Base-by-base conservation (phyloP, 2,888 invertebrate species). In the Chymomyza caudatula region DNA sequence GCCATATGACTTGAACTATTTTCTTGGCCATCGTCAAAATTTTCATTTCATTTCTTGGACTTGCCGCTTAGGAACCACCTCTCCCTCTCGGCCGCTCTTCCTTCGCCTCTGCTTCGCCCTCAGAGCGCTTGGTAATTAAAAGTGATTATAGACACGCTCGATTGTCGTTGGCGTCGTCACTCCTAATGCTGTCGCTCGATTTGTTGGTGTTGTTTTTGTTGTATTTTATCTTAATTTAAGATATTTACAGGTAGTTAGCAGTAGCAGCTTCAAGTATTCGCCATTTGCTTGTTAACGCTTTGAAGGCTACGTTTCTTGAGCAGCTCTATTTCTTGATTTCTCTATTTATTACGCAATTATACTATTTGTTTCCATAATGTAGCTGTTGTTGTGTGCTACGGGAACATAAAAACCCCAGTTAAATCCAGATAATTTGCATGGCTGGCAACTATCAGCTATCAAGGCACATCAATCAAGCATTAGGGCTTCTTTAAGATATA, bases 61-160 rank as follows among this genome's bases (percentile, higher is more conserved):
- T 29, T 60, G 53, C 17, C 19, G 54, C 68, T 51, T 37, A 37
- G 2, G 11, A 37, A 11, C 11, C 6, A 1, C 6, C 5, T 11
- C 29, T 3, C 29, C 8, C 29, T 11, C 29, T 3, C 29, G 2
- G 11, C 25, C 3, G 3, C 25, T 4, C 25, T 5, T 4, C 25
- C 25, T 4, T 5, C 25, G 5, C 25, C 25, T 25, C 25, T 5
- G 25, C 25, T 4, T 4, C 25, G 25, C 25, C 3, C 25, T 3
- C 25, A 25, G 5, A 3, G 51, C 66, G 60, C 57, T 43, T 65
- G 71, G 76, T 71, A 85, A 85, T 85, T 87, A 87, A 87, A 82
- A 63, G 75, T 76, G 79, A 87, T 82, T 86, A 86, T 76, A 71
- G 78, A 86, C 81, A 86, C 86, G 82, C 82, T 78, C 70, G 66